Base-by-base conservation (phyloP, 1,140 invertebrate genomes). In the Trachymyrmex cornetzi region DNA sequence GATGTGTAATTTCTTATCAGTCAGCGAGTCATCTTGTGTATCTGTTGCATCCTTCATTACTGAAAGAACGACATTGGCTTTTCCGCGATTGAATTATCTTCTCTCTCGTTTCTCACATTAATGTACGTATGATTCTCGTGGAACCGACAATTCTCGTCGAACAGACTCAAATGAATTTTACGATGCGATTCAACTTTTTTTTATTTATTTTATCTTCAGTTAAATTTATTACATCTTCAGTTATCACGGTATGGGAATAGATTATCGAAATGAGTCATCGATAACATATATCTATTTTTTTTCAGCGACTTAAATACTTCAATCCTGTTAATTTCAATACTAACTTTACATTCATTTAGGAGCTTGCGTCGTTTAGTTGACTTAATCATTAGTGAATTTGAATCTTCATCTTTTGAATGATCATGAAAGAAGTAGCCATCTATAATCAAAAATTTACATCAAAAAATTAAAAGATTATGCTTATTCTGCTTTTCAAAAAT, bases 1-100 rank as follows among this genome's bases (percentile, higher is more conserved):
- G 12, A 66, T 67, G 63, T 57, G 34, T 24, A 57, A 30, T 55
- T 12, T 67, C 77, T 67, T 67, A 44, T 44, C 38, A 38, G 34
- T 38, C 34, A 55, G 48, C 34, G 61, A 67, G n/a, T 80, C 27
- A n/a, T 12, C 22, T 55, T 0, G 34, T 27, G 27, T 16, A 6
- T 34, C 27, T 50, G 27, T 61, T 14, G 19, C 16, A 53, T 53
- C 44, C 27, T 6, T 16, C 4, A 48, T 53, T 1, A 16, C n/a
- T 2, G 22, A 72, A 38, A 79, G 22, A 30, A 82, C 9, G 19
- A 2, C 12, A 12, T 30, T 57, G 16, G 34, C 69, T 80, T 80
- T 80, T 79, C 6, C 16, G 5, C 22, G 16, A n/a, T 19, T 19
- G 30, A 5, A 55, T 12, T 24, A 24, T 11, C 22, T 14, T 14